Evolutionary conservation across 2,888 invertebrate species (phyloP), one percentile per base, ranked within the genome.

Genomic region (Leucoptera coffeella): DNA sequence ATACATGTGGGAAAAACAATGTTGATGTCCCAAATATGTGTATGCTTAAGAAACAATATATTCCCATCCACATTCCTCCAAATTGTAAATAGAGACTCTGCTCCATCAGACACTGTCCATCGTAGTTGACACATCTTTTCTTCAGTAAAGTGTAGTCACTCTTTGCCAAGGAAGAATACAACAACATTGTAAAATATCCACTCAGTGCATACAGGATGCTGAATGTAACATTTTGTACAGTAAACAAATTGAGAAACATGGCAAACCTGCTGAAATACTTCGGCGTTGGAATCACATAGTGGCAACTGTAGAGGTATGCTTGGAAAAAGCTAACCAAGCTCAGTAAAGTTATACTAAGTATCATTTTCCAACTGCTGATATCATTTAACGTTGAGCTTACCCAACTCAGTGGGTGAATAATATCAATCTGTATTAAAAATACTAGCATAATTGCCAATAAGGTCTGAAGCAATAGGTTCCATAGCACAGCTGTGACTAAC

Each of bases 301-400:
- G 79, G 42, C 80, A 82, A 23, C 81, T 81, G 41, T 81, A 78
- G 17, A 82, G 67, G 21, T 83, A 61, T n/a, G 85, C 82, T 55
- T 85, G 84, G 4, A 81, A 65, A 32, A 82, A 75, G 7, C 83
- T 77, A 2, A 82, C 73, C 14, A 67, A 45, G 8, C 74, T 61
- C 11, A 86, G 71, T 1, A 84, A 74, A 14, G 80, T 50, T 23
- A 82, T 73, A 37, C 78, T 81, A 1, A 80, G 46, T 59, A 79
- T 77, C 51, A 82, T 83, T 44, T 76, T 74, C 42, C 76, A 61
- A 4, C 78, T 75, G 27, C 75, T 60, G 30, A 84, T 57, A 9
- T 79, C 67, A 10, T 61, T 40, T 33, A 82, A 50, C 1, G 80
- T 77, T 19, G 73, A 65, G 15, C 57, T 42, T n/a, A 84, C 44